Evolutionary conservation across 2,888 invertebrate genomes (phyloP).

Genomic region (Cosmia trapezina): DNA sequence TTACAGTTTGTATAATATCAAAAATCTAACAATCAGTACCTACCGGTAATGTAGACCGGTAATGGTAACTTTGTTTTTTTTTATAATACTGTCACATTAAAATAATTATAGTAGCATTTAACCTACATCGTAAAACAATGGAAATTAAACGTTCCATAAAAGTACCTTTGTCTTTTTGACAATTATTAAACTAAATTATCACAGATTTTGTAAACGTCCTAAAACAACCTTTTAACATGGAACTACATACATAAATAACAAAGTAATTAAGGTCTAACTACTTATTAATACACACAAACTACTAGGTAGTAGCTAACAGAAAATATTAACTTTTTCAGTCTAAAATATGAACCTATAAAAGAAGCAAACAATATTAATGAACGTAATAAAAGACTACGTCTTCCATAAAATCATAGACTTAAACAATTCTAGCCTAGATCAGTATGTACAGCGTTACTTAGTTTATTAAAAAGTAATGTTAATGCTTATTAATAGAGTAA

Average conservation of each 20-base stretch:
- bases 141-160: slow-evolving; percentile 44
- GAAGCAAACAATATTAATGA: slow-evolving; percentile 25
- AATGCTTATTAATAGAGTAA: slow-evolving; percentile 48
- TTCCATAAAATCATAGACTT: slow-evolving; percentile 47
- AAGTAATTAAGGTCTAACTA: slow-evolving; percentile 8
- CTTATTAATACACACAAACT: slow-evolving; percentile 16
- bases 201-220: slow-evolving; percentile 64
- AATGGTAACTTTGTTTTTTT: slow-evolving; percentile 32
- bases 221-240: slow-evolving; percentile 39
- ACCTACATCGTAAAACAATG: slow-evolving; percentile 42
- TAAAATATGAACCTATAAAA: slow-evolving; percentile 13
- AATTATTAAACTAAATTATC: slow-evolving; percentile 64
- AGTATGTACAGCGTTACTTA: slow-evolving; percentile 39
- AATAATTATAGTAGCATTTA: slow-evolving; percentile 33
- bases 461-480: slow-evolving; percentile 42
- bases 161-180: slow-evolving; percentile 46
- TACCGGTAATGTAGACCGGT: slow-evolving; percentile 32
- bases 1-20: slow-evolving; percentile 63
- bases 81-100: slow-evolving; percentile 33
- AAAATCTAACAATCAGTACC: slow-evolving; percentile 60
- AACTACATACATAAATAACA: slow-evolving; percentile 7
- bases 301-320: slow-evolving; percentile 14
- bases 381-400: slow-evolving; percentile 25
- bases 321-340: slow-evolving; percentile 17
- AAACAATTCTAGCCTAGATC: slow-evolving; percentile 34